These are phyloP conservation scores for Aramus guarauna DNA, from an alignment of 2,113 vertebrate species.

Conservation along the genomic window DNA sequence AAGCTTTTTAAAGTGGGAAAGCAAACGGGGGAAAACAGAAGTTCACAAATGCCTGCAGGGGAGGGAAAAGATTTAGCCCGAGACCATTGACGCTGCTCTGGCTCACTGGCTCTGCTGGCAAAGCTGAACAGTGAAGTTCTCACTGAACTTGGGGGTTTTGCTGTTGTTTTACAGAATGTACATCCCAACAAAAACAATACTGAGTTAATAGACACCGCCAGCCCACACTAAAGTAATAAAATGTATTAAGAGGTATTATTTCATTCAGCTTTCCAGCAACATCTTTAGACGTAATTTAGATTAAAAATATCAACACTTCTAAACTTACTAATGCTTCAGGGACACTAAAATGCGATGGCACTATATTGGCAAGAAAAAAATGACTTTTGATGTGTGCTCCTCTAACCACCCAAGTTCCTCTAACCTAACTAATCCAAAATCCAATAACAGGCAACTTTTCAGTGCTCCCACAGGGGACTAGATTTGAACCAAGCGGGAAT, in stretches of 20 bases:
- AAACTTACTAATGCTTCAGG: background rate
- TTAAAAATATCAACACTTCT: background rate
- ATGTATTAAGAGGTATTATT: background rate
- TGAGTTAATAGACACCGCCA: background rate
- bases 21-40: background rate
- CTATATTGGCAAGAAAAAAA: background rate
- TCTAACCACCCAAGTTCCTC: background rate
- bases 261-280: background rate
- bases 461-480: background rate
- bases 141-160: accelerated
- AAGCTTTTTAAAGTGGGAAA: background rate
- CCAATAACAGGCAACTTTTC: background rate
- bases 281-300: background rate
- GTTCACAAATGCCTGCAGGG: background rate
- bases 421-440: background rate
- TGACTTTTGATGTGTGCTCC: background rate
- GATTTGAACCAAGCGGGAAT: background rate
- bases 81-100: background rate
- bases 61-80: background rate
- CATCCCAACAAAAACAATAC: background rate
- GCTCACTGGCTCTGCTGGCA: background rate
- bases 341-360: background rate
- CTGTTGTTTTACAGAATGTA: background rate
- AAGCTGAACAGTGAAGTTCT: background rate
- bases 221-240: background rate